Conservation (phyloP, 2,113 vertebrate genomes). For the Nannobrachium achirus region DNA sequence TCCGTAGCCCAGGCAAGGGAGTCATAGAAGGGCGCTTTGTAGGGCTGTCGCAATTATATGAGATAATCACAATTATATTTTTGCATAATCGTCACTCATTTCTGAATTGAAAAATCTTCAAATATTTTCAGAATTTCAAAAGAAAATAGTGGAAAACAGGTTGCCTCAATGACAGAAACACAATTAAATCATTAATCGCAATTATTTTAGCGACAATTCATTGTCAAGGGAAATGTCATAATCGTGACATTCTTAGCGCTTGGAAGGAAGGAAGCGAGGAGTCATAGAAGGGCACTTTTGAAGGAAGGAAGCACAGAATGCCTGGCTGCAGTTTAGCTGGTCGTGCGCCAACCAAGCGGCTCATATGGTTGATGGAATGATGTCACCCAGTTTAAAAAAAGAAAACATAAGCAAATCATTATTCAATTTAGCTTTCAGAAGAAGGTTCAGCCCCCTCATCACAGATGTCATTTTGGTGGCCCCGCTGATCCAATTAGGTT, state of each 20-base stretch:
- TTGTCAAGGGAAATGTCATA: too few relatives aligned
- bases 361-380: slow-evolving; percentile 41
- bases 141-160: too few relatives aligned
- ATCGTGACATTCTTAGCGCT: too few relatives aligned
- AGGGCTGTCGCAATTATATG: too few relatives aligned
- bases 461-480: slow-evolving; percentile 39
- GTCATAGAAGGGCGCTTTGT: slow-evolving; percentile 47
- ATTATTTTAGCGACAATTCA: too few relatives aligned
- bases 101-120: too few relatives aligned
- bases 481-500: slow-evolving; percentile 39
- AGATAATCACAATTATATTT: too few relatives aligned
- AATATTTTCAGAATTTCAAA: too few relatives aligned
- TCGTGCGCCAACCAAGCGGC: slow-evolving; percentile 13
- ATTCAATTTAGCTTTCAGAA: slow-evolving; percentile 16
- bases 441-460: slow-evolving; percentile 31
- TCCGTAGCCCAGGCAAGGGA: slow-evolving; percentile 38
- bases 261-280: slow-evolving; percentile 2
- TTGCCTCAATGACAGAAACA: too few relatives aligned
- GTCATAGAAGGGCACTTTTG: slow-evolving; percentile 51
- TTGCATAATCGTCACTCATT: too few relatives aligned
- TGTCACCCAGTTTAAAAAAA: slow-evolving; percentile 38
- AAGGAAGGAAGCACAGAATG: slow-evolving; percentile 42
- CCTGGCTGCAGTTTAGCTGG: neutral
- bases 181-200: too few relatives aligned
- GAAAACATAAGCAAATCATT: slow-evolving; percentile 25